These are phyloP conservation scores for Caenorhabditis zanzibari DNA, from an alignment of 2,888 invertebrate genomes.

Conservation along the genomic window DNA sequence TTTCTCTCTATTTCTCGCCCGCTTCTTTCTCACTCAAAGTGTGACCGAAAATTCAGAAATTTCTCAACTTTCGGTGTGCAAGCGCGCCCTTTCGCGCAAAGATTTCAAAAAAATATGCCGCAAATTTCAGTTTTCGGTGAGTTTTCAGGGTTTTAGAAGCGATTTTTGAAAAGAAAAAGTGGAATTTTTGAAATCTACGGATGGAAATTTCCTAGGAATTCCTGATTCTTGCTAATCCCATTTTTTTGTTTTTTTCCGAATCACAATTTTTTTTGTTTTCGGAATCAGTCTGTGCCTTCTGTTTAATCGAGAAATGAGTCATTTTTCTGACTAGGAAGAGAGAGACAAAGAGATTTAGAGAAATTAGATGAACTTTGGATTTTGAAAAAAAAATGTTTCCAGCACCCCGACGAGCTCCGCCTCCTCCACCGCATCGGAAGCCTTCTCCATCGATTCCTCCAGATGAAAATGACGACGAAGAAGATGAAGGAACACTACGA, in stretches of 20 bases:
- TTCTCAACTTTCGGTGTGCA: background rate
- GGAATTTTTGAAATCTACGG: background rate
- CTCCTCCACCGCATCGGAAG: constrained; percentile 58
- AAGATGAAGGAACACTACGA: constrained; percentile 5
- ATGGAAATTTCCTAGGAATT: too few species aligned
- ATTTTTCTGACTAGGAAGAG: background rate
- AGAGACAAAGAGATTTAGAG: background rate
- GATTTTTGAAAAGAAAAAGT: background rate
- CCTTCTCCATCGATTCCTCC: constrained; percentile 30
- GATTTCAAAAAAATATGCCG: background rate
- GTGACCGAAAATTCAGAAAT: background rate
- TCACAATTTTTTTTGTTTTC: too few species aligned
- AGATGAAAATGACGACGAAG: background rate
- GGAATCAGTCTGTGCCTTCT: too few species aligned
- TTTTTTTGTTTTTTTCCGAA: too few species aligned
- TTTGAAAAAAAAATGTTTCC: constrained; percentile 15
- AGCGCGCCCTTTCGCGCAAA: background rate
- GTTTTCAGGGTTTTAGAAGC: background rate
- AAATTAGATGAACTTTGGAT: too few species aligned
- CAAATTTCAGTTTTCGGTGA: background rate
- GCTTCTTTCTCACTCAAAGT: background rate
- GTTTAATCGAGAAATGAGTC: background rate
- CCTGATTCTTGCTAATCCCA: too few species aligned
- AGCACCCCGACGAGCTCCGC: constrained; percentile 48
- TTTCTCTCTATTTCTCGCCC: background rate